Evolutionary conservation across 2,797 vertebrate species (phyloP), one percentile per base, ranked within the genome.

Genomic region (Balearica regulorum): DNA sequence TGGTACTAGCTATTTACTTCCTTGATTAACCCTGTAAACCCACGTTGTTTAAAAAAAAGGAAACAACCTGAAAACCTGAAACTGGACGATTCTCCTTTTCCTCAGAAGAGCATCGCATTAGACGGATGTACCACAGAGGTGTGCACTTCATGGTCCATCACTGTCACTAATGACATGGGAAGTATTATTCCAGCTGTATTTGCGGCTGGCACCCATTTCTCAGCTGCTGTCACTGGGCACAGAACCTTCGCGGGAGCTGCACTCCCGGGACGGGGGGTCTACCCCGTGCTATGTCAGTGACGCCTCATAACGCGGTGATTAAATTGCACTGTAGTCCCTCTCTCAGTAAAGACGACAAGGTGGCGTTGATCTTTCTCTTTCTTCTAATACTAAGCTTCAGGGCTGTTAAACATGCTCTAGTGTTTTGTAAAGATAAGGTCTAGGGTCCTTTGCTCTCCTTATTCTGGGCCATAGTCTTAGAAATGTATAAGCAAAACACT

Each of bases 1-100:
- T 39, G 71, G 65, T 75, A 75, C 49, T 82, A 33, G 76, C 91
- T 92, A 5, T 82, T 95, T 60, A 64, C 75, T 64, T 87, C 53
- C 87, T 96, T 26, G 44, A 53, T 82, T 95, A 89, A 81, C 69
- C 54, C 69, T 88, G 78, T 86, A 87, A 94, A 90, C 87, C 53
- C n/a, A 35, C 25, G 10, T 35, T 37, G n/a, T 49, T 91, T 12
- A 28, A 68, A 83, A 61, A 83, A 83, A 33, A 39, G 13, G 19
- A 54, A 53, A 5, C 10, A 54, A 21, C 18, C 16, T 13, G 18
- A 61, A 55, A 76, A 31, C 29, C 37, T 18, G 10, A 89, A 93
- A 35, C 4, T 11, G 26, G 49, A 16, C 46, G 26, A 60, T 75
- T 72, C 12, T 35, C 28, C 68, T 78, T 55, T n/a, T n/a, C 53